Percentiles rank a stretch among this genome's conserved stretches.
Conservation (phyloP, 2,113 vertebrate genomes). For the Deroptyus accipitrinus region DNA sequence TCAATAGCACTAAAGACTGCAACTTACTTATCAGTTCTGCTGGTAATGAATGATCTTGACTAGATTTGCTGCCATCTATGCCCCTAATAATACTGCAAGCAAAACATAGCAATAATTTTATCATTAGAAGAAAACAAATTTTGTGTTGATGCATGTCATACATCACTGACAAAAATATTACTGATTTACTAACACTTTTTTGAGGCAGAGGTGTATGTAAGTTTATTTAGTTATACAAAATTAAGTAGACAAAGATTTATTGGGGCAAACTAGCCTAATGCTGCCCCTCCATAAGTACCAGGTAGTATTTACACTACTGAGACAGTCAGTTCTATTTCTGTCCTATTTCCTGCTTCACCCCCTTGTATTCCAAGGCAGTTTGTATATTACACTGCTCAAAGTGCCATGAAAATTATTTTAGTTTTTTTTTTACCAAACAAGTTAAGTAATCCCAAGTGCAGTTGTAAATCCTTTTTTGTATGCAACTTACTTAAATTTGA, state of each 20-base stretch:
- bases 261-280: not conserved
- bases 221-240: not conserved
- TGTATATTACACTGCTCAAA: not conserved
- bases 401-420: not conserved
- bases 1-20: not conserved
- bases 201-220: not conserved
- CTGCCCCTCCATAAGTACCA: rapidly evolving
- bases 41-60: not conserved
- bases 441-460: not conserved
- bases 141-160: not conserved
- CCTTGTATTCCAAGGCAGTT: not conserved
- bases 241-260: not conserved
- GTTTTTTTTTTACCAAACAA: not conserved
- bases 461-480: not conserved
- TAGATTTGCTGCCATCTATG: not conserved
- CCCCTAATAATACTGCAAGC: not conserved
- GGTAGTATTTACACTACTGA: rapidly evolving
- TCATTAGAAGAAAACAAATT: not conserved
- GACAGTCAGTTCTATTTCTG: not conserved
- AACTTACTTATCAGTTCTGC: not conserved
- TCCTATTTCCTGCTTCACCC: not conserved
- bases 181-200: not conserved
- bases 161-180: not conserved
- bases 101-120: not conserved
- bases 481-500: not conserved